Evolutionary conservation across 2,888 invertebrate species (phyloP).

Genomic region (Branchinecta sandiegonensis): DNA sequence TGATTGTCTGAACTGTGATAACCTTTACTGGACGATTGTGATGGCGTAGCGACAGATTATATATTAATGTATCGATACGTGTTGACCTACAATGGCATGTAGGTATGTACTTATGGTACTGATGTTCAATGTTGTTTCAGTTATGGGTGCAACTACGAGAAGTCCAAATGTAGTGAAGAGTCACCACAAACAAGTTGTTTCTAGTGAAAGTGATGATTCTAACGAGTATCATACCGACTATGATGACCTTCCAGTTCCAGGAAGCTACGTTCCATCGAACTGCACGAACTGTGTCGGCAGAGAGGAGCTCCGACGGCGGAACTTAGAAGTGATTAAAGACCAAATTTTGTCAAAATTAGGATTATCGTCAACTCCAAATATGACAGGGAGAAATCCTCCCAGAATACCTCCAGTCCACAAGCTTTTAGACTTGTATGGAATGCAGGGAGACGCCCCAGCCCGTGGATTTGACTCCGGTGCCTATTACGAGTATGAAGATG

Average conservation of each 20-base stretch:
- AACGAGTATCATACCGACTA: slow-evolving; percentile 7
- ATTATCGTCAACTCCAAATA: slow-evolving; percentile 45
- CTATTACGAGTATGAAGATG: slow-evolving; percentile 43
- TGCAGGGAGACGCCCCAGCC: slow-evolving; percentile 37
- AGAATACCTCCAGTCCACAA: slow-evolving; percentile 39
- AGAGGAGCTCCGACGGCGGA: slow-evolving; percentile 43
- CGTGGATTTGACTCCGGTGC: slow-evolving; percentile 20
- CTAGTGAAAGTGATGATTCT: slow-evolving; percentile 9
- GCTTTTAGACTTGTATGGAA: slow-evolving; percentile 37
- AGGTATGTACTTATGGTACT: slow-evolving; percentile 8
- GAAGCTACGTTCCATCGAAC: slow-evolving; percentile 25
- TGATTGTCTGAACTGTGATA: slow-evolving; percentile 14
- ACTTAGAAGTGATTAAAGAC: slow-evolving; percentile 44
- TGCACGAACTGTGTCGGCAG: slow-evolving; percentile 42
- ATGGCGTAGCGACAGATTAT: neutral
- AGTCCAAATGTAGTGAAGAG: too few relatives aligned
- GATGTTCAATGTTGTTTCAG: neutral
- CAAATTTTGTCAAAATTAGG: slow-evolving; percentile 46
- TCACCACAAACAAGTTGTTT: neutral
- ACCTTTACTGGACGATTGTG: neutral
- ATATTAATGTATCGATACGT: neutral
- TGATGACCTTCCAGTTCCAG: slow-evolving; percentile 21
- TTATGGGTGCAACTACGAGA: neutral
- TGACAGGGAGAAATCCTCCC: slow-evolving; percentile 44
- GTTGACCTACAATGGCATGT: slow-evolving; percentile 15